phyloP scores from a whole-genome alignment of 2,888 invertebrate species.

The Limnephilus lunatus region DNA sequence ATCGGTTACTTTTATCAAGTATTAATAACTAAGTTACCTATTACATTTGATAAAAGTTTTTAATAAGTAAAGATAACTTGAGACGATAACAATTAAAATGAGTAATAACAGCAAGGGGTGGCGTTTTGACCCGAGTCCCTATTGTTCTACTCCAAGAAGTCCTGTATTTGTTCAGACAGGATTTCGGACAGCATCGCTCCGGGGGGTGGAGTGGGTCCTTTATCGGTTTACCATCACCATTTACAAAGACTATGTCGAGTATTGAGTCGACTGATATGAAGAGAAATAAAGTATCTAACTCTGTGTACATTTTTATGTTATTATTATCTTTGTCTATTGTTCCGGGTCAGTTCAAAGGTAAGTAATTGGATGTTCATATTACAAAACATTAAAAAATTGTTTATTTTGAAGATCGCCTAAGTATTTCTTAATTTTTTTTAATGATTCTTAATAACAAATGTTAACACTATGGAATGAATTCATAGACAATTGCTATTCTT shows the following conservation, averaged over 20 bases:
- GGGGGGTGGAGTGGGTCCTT: not conserved
- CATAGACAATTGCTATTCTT: too few species aligned
- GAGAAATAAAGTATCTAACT: not conserved
- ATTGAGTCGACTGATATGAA: conserved; percentile 12
- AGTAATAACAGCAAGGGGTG: not conserved
- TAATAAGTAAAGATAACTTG: not conserved
- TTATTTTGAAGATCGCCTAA: not conserved
- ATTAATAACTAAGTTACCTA: too few species aligned
- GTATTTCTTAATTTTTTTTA: not conserved
- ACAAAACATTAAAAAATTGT: not conserved
- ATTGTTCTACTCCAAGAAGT: not conserved
- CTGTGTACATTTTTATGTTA: not conserved
- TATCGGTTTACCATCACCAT: not conserved
- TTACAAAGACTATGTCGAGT: conserved; percentile 9
- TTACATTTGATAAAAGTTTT: too few species aligned
- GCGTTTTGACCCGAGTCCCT: not conserved
- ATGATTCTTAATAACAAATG: too few species aligned
- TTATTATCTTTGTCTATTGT: not conserved
- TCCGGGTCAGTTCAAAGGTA: not conserved
- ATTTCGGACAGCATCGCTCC: conserved; percentile 19
- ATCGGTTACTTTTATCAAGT: too few species aligned
- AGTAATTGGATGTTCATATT: not conserved
- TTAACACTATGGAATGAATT: too few species aligned
- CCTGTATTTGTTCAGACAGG: not conserved
- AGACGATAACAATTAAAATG: not conserved